Evolutionary conservation across 2,797 vertebrate species (phyloP), one percentile per base, ranked within the genome.

Genomic region (Manis pentadactyla): DNA sequence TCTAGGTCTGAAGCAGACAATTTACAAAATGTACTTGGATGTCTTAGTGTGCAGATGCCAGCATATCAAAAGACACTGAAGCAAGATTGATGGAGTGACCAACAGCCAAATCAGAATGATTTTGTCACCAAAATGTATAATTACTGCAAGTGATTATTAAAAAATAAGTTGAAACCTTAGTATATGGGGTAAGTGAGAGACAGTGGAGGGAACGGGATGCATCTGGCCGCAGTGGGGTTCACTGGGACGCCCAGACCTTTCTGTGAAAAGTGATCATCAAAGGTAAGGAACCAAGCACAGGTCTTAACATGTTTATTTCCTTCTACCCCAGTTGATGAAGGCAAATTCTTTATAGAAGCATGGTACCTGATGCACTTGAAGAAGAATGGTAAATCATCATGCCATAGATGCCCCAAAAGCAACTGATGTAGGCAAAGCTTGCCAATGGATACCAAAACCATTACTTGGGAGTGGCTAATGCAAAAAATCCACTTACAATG

Each of bases 51-150:
- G 7, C 10, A 63, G 34, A 61, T 7, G 7, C 21, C 19, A 63
- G 23, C 1, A 2, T 4, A 29, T 13, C 23, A 12, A 11, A 34
- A 18, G 18, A 46, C 2, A 0, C 37, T 5, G 13, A 37, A 57
- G 7, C 15, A 4, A 9, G 29, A 15, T 2, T 4, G 27, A 49
- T n/a, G 5, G 42, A 2, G 39, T 42, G 51, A 39, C 27, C 51
- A 42, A n/a, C 7, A 39, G 11, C 4, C 69, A 49, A 79, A 49
- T 3, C 18, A 29, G 17, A 79, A 49, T 14, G 34, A 34, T 42
- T 18, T 31, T 34, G 21, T 21, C n/a, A 61, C 6, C 31, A 46
- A 15, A 64, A 49, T 19, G 27, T 14, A n/a, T 37, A 68, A 37
- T 82, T 34, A 90, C 55, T 37, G 42, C 17, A 75, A 87, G 25